Base-by-base conservation (phyloP, 2,113 vertebrate species). In the Rhizomys pruinosus region DNA sequence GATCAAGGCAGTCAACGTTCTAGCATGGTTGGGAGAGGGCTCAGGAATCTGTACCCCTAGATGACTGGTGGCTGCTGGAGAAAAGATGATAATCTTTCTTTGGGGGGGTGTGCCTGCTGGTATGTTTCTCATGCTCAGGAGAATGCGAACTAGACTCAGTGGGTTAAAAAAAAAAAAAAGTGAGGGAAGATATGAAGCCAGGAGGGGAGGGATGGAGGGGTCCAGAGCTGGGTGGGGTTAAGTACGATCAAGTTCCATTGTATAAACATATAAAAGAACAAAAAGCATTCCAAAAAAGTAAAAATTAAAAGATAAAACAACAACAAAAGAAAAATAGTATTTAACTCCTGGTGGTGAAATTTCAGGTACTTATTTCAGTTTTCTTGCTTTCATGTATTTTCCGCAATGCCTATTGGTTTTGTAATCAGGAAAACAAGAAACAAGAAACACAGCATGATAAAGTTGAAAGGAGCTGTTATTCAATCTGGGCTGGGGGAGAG, bases 381-480 rank as follows among this genome's bases (percentile, higher is more conserved):
- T 87, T 59, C 44, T 91, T 77, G 25, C 76, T 87, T 80, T 77
- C 42, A 13, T 79, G 77, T 52, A 87, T 79, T 87, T 87, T 74
- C 81, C 80, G 57, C 69, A 93, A 95, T 27, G n/a, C 22, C 80
- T 9, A 69, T 32, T 32, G 52, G 34, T 87, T 94, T 84, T 61
- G 17, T 13, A 66, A 44, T 87, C 4, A 22, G 34, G 15, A 9
- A 39, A 73, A 37, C 74, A 17, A 74, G 32, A 55, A 81, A 20
- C 7, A 27, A 77, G 5, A 23, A 25, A 34, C 72, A 61, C 13
- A 23, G 25, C 6, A 4, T 10, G 22, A 3, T 73, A 44, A 96
- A 59, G 19, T 42, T 64, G 59, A 69, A 32, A 63, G 23, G 34
- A 42, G 16, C 2, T 81, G 32, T 61, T 42, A 52, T 52, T 64